Base-by-base conservation (phyloP, 1,140 invertebrate genomes). In the Lethrus apterus region DNA sequence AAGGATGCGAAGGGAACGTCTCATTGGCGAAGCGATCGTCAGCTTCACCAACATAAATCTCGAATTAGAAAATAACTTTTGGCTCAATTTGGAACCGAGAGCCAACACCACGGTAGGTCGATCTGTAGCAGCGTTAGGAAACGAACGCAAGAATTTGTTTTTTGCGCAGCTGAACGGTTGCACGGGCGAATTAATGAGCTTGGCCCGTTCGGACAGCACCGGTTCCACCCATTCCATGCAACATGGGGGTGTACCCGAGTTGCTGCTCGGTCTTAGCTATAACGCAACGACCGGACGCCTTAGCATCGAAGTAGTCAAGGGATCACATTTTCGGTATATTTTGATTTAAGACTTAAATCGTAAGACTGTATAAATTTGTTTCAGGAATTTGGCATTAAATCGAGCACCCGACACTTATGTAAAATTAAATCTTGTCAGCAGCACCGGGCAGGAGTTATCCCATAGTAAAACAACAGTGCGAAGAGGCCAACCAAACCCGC, bases 351-450 rank as follows among this genome's bases (percentile, higher is more conserved):
- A 7, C n/a, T 26, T 26, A 3, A 36, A 7, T 52, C 74, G 50
- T 65, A n/a, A 7, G 23, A 7, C n/a, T 26, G 23, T 26, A 26
- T 26, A 7, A 26, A 7, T 34, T 44, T 3, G 29, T 63, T 67
- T 31, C 49, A 79, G 83, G 14, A 82, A 83, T 62, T 65, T 84
- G 46, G 77, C 80, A 2, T 71, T 83, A 13, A 82, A 80, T 47
- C 82, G 84, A 62, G 84, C 87, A 21, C 86, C 89, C 19, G 93
- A 96, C 62, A 95, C 92, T 1, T 95, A 94, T 64, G 89, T 95
- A 0, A 96, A 95, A 69, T 66, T 95, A 32, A 83, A 84, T 51
- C 74, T 97, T 56, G 84, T 94, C 44, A 92, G 89, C 59, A 92
- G 88, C 33, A 88, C 86, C 55, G 89, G 90, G 8, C 88, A 93